Conservation (phyloP, 1,140 invertebrate species). For the Magallana gigas region DNA sequence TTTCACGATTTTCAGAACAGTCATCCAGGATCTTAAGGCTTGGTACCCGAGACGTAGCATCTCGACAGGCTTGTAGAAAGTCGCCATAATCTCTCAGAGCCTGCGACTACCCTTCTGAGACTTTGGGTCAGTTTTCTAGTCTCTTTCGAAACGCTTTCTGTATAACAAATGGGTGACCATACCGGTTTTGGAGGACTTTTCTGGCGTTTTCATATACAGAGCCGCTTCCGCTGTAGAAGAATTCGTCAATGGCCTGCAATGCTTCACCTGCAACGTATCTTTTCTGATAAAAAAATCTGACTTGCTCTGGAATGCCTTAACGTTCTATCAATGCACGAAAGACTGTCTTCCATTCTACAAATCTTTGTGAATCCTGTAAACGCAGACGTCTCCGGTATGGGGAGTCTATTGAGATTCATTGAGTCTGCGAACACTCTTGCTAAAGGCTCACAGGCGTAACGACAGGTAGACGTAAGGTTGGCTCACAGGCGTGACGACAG, state of each 20-base stretch:
- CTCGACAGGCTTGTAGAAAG: slow-evolving; percentile 27
- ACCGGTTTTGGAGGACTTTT: slow-evolving; percentile 49
- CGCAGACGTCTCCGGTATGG: slow-evolving; percentile 56
- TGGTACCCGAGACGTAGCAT: too few species aligned
- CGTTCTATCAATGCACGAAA: slow-evolving; percentile 91
- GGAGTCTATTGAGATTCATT: slow-evolving; percentile 51
- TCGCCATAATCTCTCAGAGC: slow-evolving; percentile 49
- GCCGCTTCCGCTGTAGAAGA: slow-evolving; percentile 46
- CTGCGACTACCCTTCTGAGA: slow-evolving; percentile 25
- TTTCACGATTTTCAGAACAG: too few species aligned
- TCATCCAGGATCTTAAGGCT: too few species aligned
- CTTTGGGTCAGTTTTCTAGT: slow-evolving; percentile 53
- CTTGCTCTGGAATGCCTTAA: slow-evolving; percentile 86
- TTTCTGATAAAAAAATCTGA: slow-evolving; percentile 70
- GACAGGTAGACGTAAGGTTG: neutral
- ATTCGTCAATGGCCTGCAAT: slow-evolving; percentile 53
- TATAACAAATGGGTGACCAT: slow-evolving; percentile 12
- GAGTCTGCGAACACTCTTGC: slow-evolving; percentile 45
- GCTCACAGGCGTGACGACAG: too few species aligned
- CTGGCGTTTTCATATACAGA: slow-evolving; percentile 46
- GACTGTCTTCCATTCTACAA: slow-evolving; percentile 80
- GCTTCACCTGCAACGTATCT: slow-evolving; percentile 68
- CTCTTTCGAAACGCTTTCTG: slow-evolving; percentile 56
- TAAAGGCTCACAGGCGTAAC: too few species aligned
- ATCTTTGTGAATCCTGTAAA: slow-evolving; percentile 60